Conservation (phyloP, 35 echinoderm and acorn worm genomes). For the Patiria miniata region DNA sequence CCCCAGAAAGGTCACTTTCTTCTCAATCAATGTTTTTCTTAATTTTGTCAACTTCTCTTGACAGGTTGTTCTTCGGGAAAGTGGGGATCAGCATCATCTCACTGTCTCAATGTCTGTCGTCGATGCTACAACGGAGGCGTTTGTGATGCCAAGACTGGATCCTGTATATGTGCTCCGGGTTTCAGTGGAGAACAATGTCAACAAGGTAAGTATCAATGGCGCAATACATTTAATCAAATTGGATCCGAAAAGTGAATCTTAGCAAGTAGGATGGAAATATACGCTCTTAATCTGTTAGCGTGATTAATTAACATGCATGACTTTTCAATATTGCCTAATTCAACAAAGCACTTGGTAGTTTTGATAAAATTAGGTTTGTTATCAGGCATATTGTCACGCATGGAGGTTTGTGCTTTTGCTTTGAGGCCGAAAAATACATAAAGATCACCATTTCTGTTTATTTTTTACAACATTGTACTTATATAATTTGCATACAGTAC, state of each 20-base stretch:
- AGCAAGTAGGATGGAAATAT: not conserved
- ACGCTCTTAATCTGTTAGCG: not conserved
- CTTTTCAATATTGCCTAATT: not conserved
- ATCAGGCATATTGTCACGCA: too few relatives aligned
- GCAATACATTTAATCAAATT: too few relatives aligned
- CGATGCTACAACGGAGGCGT: conserved; percentile 82
- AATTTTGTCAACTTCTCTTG: not conserved
- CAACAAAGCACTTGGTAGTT: not conserved
- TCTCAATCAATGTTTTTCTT: not conserved
- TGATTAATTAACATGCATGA: not conserved
- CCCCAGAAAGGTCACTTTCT: not conserved
- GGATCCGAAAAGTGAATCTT: not conserved
- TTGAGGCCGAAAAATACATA: not conserved
- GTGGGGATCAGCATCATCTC: conserved; percentile 43
- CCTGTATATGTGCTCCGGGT: conserved; percentile 79
- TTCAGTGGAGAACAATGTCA: conserved; percentile 52
- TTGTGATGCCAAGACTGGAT: conserved; percentile 74
- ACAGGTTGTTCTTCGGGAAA: conserved; percentile 28
- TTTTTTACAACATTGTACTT: not conserved
- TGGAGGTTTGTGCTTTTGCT: too few relatives aligned
- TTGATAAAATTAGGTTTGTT: not conserved
- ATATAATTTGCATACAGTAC: conserved; percentile 8
- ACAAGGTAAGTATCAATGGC: conserved; percentile 20
- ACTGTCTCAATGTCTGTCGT: conserved; percentile 55
- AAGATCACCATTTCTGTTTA: not conserved